These are phyloP conservation scores for Agrochola lychnidis DNA, from an alignment of 2,888 invertebrate species.

Conservation along the genomic window DNA sequence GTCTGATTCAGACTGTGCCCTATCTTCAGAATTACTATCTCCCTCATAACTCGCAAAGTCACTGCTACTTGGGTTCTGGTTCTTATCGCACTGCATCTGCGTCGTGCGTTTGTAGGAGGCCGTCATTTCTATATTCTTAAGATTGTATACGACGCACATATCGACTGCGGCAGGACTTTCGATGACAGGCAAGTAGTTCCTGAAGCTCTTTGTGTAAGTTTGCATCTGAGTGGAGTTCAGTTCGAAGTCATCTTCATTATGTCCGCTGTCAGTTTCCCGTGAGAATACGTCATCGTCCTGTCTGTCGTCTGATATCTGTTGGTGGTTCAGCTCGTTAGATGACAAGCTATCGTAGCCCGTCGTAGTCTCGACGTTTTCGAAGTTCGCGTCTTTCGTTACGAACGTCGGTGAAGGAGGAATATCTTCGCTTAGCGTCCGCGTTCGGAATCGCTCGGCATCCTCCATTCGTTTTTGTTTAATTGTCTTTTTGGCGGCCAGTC, in stretches of 20 bases:
- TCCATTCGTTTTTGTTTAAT: slow-evolving; percentile 91
- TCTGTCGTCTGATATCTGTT: slow-evolving; percentile 79
- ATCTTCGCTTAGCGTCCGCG: slow-evolving; percentile 92
- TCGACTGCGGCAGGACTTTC: slow-evolving; percentile 86
- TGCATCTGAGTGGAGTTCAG: slow-evolving; percentile 91
- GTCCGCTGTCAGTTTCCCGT: slow-evolving; percentile 91
- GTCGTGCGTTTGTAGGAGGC: slow-evolving; percentile 79
- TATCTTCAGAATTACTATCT: slow-evolving; percentile 91
- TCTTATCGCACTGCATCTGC: slow-evolving; percentile 71
- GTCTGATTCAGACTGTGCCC: slow-evolving; percentile 87
- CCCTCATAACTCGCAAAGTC: slow-evolving; percentile 90
- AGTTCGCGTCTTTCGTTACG: slow-evolving; percentile 85
- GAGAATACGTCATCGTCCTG: slow-evolving; percentile 80
- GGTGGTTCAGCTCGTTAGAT: slow-evolving; percentile 85
- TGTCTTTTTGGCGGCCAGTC: slow-evolving; percentile 86
- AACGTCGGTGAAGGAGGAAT: slow-evolving; percentile 88
- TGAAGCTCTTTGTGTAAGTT: slow-evolving; percentile 90
- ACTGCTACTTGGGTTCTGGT: slow-evolving; percentile 80
- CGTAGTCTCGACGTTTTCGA: slow-evolving; percentile 87
- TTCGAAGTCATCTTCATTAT: slow-evolving; percentile 94
- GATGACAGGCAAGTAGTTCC: slow-evolving; percentile 87
- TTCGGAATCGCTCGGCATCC: slow-evolving; percentile 94
- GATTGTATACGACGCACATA: slow-evolving; percentile 86
- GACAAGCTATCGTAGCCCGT: slow-evolving; percentile 88
- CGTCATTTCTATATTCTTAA: slow-evolving; percentile 87